Conservation (phyloP, 2,113 vertebrate species). For the Rhynchomys soricoides region DNA sequence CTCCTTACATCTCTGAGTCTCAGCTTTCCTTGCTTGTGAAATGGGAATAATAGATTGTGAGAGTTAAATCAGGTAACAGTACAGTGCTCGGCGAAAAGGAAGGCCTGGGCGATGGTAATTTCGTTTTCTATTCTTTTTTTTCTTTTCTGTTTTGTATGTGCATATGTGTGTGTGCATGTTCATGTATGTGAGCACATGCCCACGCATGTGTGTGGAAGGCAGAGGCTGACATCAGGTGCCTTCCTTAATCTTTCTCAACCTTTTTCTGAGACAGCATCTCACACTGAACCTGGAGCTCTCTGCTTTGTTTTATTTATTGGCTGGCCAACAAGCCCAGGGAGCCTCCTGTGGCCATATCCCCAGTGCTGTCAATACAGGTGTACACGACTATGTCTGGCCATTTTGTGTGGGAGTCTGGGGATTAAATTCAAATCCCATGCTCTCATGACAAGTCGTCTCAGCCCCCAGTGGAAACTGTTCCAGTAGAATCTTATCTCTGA, state of each 20-base stretch:
- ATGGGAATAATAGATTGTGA: background rate
- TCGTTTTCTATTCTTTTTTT: background rate
- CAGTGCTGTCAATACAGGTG: background rate
- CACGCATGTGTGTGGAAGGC: background rate
- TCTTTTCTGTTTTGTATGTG: background rate
- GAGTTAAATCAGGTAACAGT: background rate
- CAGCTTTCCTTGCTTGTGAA: background rate
- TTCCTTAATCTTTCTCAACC: background rate
- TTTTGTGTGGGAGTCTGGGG: background rate
- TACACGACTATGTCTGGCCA: background rate
- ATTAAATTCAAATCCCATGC: background rate
- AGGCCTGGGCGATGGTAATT: background rate
- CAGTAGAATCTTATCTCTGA: background rate
- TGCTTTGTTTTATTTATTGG: background rate
- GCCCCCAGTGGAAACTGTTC: too few relatives aligned
- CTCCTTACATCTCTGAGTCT: background rate
- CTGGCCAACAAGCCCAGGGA: background rate
- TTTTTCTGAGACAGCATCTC: background rate
- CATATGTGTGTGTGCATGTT: background rate
- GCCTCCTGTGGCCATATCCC: background rate
- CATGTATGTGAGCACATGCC: background rate
- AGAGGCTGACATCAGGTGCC: too few relatives aligned
- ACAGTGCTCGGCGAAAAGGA: rapidly evolving
- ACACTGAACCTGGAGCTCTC: background rate
- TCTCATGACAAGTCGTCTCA: background rate